These are phyloP conservation scores for Hemicentrotus pulcherrimus DNA, from an alignment of 35 echinoderm and acorn worm species.

Conservation along the genomic window DNA sequence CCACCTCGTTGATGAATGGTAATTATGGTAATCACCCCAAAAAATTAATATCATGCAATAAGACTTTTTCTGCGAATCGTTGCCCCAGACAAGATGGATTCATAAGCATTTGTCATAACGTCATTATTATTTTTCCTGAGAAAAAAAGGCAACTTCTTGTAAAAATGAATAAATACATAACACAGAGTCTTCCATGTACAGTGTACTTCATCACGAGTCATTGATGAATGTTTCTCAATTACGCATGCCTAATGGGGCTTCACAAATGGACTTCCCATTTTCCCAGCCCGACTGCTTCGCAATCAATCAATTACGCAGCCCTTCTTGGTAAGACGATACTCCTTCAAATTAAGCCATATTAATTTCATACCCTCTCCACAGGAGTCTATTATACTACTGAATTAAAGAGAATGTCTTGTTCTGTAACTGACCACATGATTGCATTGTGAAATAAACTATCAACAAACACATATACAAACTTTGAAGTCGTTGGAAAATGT, in stretches of 20 bases:
- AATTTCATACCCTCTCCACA: neutral
- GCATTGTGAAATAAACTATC: too few relatives aligned
- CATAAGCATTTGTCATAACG: neutral
- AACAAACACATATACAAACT: too few relatives aligned
- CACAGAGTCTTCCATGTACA: neutral
- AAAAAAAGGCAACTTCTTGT: neutral
- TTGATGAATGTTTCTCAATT: slow-evolving; percentile 30
- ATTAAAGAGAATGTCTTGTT: neutral
- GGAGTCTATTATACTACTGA: neutral
- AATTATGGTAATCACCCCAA: too few relatives aligned
- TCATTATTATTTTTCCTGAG: neutral
- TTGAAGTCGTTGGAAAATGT: too few relatives aligned
- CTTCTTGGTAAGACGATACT: slow-evolving; percentile 6
- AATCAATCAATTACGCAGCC: slow-evolving; percentile 22
- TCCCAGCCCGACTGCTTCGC: neutral
- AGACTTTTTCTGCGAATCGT: too few relatives aligned
- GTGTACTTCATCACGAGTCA: neutral
- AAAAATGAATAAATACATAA: neutral
- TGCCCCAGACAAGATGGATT: too few relatives aligned
- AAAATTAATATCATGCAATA: too few relatives aligned
- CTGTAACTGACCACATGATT: neutral
- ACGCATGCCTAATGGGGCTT: slow-evolving; percentile 18
- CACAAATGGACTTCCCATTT: slow-evolving; percentile 38
- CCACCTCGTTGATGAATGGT: too few relatives aligned
- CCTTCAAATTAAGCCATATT: slow-evolving; percentile 3